These are phyloP conservation scores for zebrafish (Danio rerio) DNA, from an alignment of 2,113 vertebrate genomes.

Conservation along the genomic window DNA sequence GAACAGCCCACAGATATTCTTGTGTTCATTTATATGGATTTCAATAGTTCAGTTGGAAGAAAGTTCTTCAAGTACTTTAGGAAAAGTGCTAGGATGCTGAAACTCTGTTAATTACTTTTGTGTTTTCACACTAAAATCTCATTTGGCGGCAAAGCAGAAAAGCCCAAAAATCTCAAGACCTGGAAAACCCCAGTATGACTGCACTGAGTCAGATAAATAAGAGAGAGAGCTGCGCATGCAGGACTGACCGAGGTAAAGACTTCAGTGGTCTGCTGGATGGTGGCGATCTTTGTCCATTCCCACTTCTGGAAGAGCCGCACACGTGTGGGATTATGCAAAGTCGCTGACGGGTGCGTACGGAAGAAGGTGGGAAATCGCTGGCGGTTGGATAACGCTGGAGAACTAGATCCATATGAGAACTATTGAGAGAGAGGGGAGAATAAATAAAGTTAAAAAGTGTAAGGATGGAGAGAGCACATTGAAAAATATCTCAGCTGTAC, in stretches of 20 bases:
- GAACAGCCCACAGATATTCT: no score
- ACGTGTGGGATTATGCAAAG: constrained; percentile 92
- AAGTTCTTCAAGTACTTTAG: no score
- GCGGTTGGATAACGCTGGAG: constrained; percentile 91
- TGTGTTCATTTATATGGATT: no score
- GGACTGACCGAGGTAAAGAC: constrained; percentile 92
- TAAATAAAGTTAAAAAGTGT: not conserved
- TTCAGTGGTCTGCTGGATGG: constrained; percentile 96
- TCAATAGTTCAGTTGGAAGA: no score
- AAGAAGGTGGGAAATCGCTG: constrained; percentile 95
- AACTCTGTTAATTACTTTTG: not conserved
- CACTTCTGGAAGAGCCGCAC: constrained; percentile 94
- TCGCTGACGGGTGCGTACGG: constrained; percentile 92
- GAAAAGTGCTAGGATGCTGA: no score
- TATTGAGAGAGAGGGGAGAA: constrained; percentile 57
- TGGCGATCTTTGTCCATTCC: constrained; percentile 96
- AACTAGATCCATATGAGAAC: constrained; percentile 95
- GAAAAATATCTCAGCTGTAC: not conserved
- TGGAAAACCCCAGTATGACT: not conserved
- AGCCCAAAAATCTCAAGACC: not conserved
- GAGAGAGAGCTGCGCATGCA: not conserved
- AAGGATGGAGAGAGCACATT: not conserved
- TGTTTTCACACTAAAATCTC: not conserved
- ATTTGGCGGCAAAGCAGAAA: not conserved
- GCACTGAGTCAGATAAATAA: not conserved